Percentiles rank a stretch among this genome's conserved stretches.
Evolutionary conservation across 1,140 invertebrate genomes (phyloP).

Genomic region (Pemphigus obesinymphae): DNA sequence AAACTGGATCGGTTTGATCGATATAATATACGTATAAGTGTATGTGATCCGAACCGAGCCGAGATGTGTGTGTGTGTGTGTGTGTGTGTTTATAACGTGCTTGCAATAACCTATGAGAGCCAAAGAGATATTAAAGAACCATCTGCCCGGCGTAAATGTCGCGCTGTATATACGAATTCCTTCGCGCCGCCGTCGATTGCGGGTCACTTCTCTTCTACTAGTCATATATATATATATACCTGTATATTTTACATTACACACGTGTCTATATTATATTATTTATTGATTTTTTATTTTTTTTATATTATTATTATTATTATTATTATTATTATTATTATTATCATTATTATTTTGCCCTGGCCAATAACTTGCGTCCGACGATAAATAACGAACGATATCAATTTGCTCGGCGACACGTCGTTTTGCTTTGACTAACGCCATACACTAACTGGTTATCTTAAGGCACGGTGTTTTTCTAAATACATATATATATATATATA

Average conservation of each 20-base stretch:
- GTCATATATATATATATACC: too few relatives aligned
- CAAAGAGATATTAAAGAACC: background rate
- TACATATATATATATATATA: background rate
- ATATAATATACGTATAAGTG: background rate
- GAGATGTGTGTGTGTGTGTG: background rate
- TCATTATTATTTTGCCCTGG: background rate
- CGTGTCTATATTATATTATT: background rate
- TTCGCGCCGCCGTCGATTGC: slow-evolving; percentile 16
- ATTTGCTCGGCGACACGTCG: slow-evolving; percentile 33
- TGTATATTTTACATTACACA: too few relatives aligned
- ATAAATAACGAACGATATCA: slow-evolving; percentile 37
- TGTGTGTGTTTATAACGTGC: slow-evolving; percentile 9
- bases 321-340: background rate
- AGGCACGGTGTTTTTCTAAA: background rate
- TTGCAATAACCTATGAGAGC: slow-evolving; percentile 18
- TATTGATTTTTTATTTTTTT: background rate
- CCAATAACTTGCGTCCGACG: background rate
- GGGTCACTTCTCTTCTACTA: slow-evolving; percentile 4
- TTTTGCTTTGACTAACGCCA: slow-evolving; percentile 30
- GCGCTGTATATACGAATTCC: slow-evolving; percentile 27
- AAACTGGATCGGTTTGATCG: slow-evolving; percentile 23
- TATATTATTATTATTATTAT: background rate
- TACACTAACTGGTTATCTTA: background rate
- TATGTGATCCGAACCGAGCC: background rate
- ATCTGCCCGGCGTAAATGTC: slow-evolving; percentile 29